Percentiles rank a stretch among this genome's conserved stretches.
These are phyloP conservation scores for Pseudococcus longispinus DNA, from an alignment of 2,888 invertebrate genomes.

Conservation along the genomic window DNA sequence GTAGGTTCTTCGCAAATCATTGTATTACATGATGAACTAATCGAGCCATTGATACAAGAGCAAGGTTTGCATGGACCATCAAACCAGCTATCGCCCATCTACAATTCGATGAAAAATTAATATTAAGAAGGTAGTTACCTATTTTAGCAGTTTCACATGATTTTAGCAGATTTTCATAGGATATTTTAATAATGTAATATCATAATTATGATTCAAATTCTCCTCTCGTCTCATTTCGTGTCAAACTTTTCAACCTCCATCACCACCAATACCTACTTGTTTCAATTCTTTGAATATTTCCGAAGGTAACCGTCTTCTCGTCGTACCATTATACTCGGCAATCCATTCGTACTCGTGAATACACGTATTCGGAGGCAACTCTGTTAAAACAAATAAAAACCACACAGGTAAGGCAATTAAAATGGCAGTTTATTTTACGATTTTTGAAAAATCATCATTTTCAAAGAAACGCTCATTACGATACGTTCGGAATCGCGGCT, in stretches of 20 bases:
- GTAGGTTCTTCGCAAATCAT: constrained; percentile 67
- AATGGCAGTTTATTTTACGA: neutral
- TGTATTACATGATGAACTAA: constrained; percentile 65
- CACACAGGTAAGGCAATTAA: neutral
- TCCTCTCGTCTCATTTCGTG: neutral
- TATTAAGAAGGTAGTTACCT: neutral
- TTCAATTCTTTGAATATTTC: constrained; percentile 67
- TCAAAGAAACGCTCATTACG: neutral
- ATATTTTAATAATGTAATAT: no score
- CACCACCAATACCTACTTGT: constrained; percentile 63
- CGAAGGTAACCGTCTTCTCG: constrained; percentile 62
- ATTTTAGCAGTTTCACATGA: neutral
- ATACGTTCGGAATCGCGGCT: neutral
- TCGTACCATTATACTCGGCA: constrained; percentile 67
- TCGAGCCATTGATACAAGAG: constrained; percentile 65
- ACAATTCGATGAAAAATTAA: constrained; percentile 4
- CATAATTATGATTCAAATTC: neutral
- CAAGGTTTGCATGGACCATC: constrained; percentile 77
- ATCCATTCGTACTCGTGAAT: constrained; percentile 69
- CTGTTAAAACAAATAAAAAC: constrained; percentile 62
- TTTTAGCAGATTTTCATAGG: no score
- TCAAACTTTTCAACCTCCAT: neutral
- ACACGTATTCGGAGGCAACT: constrained; percentile 72
- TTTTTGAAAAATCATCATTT: neutral
- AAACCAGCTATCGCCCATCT: constrained; percentile 71